Evolutionary conservation across 2,888 invertebrate species (phyloP).

Genomic region (Drosophila setosimentum): DNA sequence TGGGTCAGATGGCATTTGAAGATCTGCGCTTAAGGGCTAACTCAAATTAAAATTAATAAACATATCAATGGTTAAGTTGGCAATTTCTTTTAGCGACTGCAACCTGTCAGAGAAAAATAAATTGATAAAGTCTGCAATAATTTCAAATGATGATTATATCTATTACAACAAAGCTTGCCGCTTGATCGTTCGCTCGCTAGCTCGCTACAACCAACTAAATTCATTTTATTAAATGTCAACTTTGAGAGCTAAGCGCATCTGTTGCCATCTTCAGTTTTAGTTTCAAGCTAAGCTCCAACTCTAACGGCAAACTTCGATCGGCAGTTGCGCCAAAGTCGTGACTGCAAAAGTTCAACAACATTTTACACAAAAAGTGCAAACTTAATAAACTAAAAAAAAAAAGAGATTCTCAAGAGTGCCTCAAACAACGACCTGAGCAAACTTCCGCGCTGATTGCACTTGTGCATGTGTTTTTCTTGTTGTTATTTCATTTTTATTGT

Average conservation of each 20-base stretch:
- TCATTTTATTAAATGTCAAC: slow-evolving; percentile 79
- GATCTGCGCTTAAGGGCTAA: slow-evolving; percentile 26
- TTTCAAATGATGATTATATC: slow-evolving; percentile 72
- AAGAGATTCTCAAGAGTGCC: slow-evolving; percentile 47
- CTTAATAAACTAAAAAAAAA: slow-evolving; percentile 49
- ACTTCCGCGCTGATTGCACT: slow-evolving; percentile 56
- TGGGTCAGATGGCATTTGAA: slow-evolving; percentile 56
- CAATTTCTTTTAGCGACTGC: slow-evolving; percentile 38
- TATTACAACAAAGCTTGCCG: slow-evolving; percentile 58
- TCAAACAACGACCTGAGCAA: slow-evolving; percentile 27
- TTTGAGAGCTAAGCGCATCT: slow-evolving; percentile 61
- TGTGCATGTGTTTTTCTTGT: slow-evolving; percentile 45
- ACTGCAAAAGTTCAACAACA: slow-evolving; percentile 83
- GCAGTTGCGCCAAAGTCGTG: slow-evolving; percentile 70
- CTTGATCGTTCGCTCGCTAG: slow-evolving; percentile 12
- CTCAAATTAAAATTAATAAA: slow-evolving; percentile 44
- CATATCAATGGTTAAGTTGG: slow-evolving; percentile 44
- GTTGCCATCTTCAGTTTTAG: slow-evolving; percentile 35
- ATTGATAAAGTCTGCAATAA: slow-evolving; percentile 74
- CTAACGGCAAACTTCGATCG: slow-evolving; percentile 13
- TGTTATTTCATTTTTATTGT: slow-evolving; percentile 20
- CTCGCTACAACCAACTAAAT: slow-evolving; percentile 37
- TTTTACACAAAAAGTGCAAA: slow-evolving; percentile 76
- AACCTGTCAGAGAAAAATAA: slow-evolving; percentile 71
- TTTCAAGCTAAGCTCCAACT: slow-evolving; percentile 2